Conservation (phyloP, 2,113 vertebrate genomes). For the Empidonax traillii region DNA sequence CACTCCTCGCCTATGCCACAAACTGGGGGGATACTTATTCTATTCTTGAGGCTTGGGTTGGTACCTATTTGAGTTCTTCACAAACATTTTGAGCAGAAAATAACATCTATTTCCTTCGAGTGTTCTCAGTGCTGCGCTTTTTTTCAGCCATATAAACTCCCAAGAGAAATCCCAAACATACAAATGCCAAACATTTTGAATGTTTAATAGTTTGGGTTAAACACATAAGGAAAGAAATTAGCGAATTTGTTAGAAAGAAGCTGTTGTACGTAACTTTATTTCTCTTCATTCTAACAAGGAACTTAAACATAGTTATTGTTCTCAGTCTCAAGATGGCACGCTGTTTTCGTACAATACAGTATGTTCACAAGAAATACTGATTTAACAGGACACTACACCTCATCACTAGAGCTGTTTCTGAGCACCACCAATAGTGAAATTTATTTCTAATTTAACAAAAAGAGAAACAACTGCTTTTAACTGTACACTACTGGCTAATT, state of each 20-base stretch:
- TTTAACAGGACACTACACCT: background rate
- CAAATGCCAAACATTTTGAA: background rate
- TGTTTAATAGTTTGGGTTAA: background rate
- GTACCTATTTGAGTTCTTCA: background rate
- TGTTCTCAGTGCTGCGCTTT: background rate
- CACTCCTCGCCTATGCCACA: background rate
- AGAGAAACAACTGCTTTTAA: background rate
- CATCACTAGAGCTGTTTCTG: background rate
- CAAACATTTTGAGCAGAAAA: background rate
- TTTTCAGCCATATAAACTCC: background rate
- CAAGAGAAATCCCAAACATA: background rate
- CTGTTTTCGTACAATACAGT: background rate
- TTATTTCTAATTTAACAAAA: background rate
- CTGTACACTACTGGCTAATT: background rate
- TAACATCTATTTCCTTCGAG: background rate
- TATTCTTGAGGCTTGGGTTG: background rate
- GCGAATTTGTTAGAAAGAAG: background rate
- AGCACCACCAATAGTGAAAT: background rate
- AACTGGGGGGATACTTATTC: background rate
- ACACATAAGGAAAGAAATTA: background rate
- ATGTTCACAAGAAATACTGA: background rate
- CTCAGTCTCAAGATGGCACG: background rate
- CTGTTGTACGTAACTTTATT: background rate
- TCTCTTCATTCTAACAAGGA: background rate
- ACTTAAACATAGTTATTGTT: background rate